Percentiles rank a stretch among this genome's conserved stretches.
phyloP scores from a whole-genome alignment of 2,888 invertebrate species.

The Cyclophora punctaria region DNA sequence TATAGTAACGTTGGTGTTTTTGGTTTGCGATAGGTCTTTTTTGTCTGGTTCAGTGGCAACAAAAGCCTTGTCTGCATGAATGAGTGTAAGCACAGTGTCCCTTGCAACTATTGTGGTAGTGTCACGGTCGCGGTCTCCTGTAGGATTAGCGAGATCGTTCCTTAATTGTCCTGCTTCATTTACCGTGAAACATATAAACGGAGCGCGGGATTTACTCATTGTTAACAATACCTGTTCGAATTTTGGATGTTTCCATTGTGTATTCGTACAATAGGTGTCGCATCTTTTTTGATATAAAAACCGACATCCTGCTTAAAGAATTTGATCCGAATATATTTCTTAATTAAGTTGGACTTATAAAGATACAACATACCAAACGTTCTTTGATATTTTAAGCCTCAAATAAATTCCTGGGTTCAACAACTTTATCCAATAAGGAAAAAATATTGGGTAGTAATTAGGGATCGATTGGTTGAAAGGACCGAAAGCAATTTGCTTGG shows the following conservation, averaged over 20 bases:
- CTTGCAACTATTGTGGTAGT: slow-evolving; percentile 45
- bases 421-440: no score
- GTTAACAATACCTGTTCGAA: slow-evolving; percentile 30
- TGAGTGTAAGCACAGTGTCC: slow-evolving; percentile 45
- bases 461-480: no score
- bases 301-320: slow-evolving; percentile 15
- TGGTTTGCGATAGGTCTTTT: slow-evolving; percentile 9
- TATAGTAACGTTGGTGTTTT: slow-evolving; percentile 1
- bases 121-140: slow-evolving; percentile 44
- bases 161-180: slow-evolving; percentile 38
- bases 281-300: slow-evolving; percentile 8
- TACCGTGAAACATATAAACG: no score
- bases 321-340: neutral
- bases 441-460: no score
- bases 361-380: no score
- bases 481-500: slow-evolving; percentile 9
- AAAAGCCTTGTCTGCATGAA: slow-evolving; percentile 56
- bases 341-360: neutral
- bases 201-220: slow-evolving; percentile 25
- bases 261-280: slow-evolving; percentile 7
- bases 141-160: slow-evolving; percentile 55
- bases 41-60: slow-evolving; percentile 29
- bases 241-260: slow-evolving; percentile 10
- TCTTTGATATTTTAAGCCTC: no score
- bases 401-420: no score